Base-by-base conservation (phyloP, 35 echinoderm and acorn worm genomes). In the Holothuria glaberrima region DNA sequence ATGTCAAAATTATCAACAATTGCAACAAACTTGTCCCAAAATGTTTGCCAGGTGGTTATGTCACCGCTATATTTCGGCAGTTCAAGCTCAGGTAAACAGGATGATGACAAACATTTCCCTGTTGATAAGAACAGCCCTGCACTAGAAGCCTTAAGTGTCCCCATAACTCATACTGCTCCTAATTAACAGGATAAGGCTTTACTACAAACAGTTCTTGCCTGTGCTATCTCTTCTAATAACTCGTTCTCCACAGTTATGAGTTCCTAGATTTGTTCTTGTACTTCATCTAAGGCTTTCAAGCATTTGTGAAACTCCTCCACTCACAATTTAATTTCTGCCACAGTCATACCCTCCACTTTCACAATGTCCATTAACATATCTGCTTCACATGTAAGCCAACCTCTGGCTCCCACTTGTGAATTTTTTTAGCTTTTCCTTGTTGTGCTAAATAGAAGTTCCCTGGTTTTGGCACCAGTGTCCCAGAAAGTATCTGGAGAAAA, bases 231-330 rank as follows among this genome's bases (percentile, higher is more conserved):
- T 13, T 84, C 50, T 59, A 59, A 25, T 17, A 84, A 84, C 10
- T 59, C 48, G 25, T 56, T 59, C 25, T 58, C 80, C 0, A 29
- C 68, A 72, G 50, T 33, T 58, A 84, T 59, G 9, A 33, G 48
- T 25, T 84, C 46, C 29, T 84, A 14, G 29, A 84, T 59, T 84
- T 84, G 22, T 58, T 56, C 52, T 57, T 84, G 80, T n/a, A 84
- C 28, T n/a, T 84, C 80, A 26, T 84, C 45, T 59, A 84, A 84
- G 30, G 48, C 52, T 58, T 56, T 60, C 33, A 84, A 29, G 19
- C 80, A 22, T 84, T 84, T 84, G 33, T 84, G 50, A 18, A 84
- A 84, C 33, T 84, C 80, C 2, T 56, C 68, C 68, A 72, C n/a
- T 72, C 68, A 6, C 22, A 33, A 22, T 14, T 72, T 72, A 0